phyloP scores from a whole-genome alignment of 2,888 invertebrate species.

The Arge pagana region DNA sequence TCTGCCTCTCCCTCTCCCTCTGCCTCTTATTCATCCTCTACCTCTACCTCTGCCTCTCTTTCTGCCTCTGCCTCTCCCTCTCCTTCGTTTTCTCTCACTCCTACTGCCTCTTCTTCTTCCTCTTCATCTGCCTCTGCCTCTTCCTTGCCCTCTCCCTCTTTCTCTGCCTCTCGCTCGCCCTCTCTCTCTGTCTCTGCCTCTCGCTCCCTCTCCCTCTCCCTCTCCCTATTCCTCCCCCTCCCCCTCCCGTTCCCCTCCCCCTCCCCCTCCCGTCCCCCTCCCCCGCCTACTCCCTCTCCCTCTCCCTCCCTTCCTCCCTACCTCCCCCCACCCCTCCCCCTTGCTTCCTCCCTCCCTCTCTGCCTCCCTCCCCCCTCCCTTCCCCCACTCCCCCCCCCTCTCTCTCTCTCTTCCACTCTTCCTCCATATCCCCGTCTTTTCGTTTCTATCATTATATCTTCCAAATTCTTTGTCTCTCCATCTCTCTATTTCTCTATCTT shows the following conservation, averaged over 20 bases:
- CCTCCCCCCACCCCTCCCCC: background rate
- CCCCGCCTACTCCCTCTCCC: background rate
- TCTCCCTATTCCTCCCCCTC: conserved; percentile 3
- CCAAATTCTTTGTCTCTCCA: too few relatives aligned
- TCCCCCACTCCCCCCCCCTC: background rate
- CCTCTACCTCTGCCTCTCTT: conserved; percentile 6
- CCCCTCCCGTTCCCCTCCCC: background rate
- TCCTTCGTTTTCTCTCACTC: background rate
- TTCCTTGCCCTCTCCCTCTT: background rate
- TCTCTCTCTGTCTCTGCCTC: background rate
- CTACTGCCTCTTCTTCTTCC: background rate
- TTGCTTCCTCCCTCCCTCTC: background rate
- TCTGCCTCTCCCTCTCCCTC: too few relatives aligned
- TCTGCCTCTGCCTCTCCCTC: background rate
- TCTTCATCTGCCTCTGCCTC: background rate
- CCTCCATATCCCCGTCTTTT: too few relatives aligned
- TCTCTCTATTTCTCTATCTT: too few relatives aligned
- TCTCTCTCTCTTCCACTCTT: conserved; percentile 6
- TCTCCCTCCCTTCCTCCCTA: background rate
- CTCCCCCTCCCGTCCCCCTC: background rate
- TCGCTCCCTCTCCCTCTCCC: background rate
- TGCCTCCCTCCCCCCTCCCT: background rate
- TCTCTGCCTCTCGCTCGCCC: background rate
- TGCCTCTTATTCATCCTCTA: background rate
- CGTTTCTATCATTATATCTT: too few relatives aligned